Evolutionary conservation across 1,140 invertebrate genomes (phyloP).

Genomic region (Drosophila carrolli): DNA sequence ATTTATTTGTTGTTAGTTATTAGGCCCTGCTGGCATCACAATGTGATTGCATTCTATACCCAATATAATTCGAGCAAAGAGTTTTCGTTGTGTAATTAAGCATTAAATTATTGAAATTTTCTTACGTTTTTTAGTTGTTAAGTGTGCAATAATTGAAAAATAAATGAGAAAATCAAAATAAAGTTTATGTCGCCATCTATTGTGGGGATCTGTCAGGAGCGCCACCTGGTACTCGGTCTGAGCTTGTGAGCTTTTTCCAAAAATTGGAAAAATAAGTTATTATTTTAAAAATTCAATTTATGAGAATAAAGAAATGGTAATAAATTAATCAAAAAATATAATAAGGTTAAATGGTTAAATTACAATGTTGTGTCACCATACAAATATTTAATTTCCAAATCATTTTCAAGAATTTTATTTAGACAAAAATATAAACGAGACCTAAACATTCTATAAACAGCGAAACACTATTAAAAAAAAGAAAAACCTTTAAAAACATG

Average conservation of each 20-base stretch:
- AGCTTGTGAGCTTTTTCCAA: not conserved
- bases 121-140: conserved; percentile 66
- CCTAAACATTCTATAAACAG: too few relatives aligned
- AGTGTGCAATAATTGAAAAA: conserved; percentile 53
- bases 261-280: too few relatives aligned
- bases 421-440: too few relatives aligned
- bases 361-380: too few relatives aligned
- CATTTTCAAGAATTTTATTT: too few relatives aligned
- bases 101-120: conserved; percentile 53
- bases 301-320: too few relatives aligned
- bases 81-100: conserved; percentile 67
- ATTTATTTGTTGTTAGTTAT: conserved; percentile 59
- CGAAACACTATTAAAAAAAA: too few relatives aligned
- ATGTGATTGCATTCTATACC: conserved; percentile 29
- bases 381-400: too few relatives aligned
- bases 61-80: conserved; percentile 35
- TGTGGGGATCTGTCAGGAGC: not conserved
- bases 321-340: too few relatives aligned
- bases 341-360: too few relatives aligned
- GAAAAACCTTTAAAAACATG: too few relatives aligned
- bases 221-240: not conserved
- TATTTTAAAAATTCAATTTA: too few relatives aligned
- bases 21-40: conserved; percentile 42
- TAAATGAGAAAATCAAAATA: conserved; percentile 13
- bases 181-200: not conserved